Evolutionary conservation across 2,113 vertebrate species (phyloP).

Genomic region (Lampris megalopsis): DNA sequence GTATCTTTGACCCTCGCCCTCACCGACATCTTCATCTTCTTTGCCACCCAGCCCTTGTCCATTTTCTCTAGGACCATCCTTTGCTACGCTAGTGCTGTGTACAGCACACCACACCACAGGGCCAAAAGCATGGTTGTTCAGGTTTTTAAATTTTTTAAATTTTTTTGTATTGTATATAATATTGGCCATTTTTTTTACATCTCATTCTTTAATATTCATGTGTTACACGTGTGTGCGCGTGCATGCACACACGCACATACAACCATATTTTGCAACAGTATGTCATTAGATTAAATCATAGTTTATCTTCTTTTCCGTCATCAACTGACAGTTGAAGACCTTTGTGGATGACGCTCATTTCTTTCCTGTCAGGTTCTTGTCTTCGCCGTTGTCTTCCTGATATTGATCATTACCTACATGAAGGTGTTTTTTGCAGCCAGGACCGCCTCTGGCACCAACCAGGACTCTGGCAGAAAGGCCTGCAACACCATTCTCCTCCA

Average conservation of each 20-base stretch:
- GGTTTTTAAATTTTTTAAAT: conserved; percentile 1
- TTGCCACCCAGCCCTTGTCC: conserved; percentile 5
- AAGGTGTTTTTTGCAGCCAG: conserved; percentile 57
- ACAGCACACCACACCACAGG: conserved; percentile 39
- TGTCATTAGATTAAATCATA: no score
- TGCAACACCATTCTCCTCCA: conserved; percentile 72
- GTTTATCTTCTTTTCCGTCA: no score
- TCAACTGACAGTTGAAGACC: background rate
- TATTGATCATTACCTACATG: conserved; percentile 64
- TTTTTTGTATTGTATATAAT: no score
- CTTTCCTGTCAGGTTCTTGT: conserved; percentile 36
- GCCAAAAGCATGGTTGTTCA: conserved; percentile 5
- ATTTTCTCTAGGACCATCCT: background rate
- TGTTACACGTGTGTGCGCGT: no score
- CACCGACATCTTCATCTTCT: conserved; percentile 50
- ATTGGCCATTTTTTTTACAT: no score
- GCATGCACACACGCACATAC: no score
- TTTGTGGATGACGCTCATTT: no score
- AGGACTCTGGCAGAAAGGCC: conserved; percentile 58
- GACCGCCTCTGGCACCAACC: conserved; percentile 19
- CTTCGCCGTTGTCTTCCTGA: conserved; percentile 61
- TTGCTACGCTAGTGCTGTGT: conserved; percentile 30
- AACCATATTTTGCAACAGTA: no score
- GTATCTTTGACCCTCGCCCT: conserved; percentile 41
- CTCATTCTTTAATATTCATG: no score